phyloP scores from a whole-genome alignment of 2,113 vertebrate genomes.

The Xenopus borealis region DNA sequence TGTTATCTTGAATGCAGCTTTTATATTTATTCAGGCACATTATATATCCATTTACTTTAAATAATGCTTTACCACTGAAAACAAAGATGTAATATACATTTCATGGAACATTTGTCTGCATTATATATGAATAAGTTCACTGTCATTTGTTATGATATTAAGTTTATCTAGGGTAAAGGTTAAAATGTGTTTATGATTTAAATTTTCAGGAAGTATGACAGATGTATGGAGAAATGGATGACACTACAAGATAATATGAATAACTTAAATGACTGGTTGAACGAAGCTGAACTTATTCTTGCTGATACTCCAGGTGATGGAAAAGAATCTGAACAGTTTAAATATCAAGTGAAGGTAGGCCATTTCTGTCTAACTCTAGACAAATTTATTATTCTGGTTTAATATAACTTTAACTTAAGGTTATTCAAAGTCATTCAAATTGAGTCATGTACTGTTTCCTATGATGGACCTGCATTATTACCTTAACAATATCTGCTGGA shows the following conservation, averaged over 20 bases:
- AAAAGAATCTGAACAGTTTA: constrained; percentile 64
- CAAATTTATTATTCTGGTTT: too few species aligned
- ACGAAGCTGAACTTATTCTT: constrained; percentile 76
- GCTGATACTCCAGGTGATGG: constrained; percentile 69
- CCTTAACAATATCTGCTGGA: background rate
- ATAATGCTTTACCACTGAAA: too few species aligned
- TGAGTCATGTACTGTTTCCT: background rate
- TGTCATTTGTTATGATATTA: too few species aligned
- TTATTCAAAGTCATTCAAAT: too few species aligned
- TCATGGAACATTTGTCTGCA: too few species aligned
- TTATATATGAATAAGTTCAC: too few species aligned
- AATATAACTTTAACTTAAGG: too few species aligned
- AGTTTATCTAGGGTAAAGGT: too few species aligned
- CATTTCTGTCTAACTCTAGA: background rate
- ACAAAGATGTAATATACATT: too few species aligned
- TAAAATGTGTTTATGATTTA: background rate
- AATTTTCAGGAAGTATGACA: constrained; percentile 76
- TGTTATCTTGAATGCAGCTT: too few species aligned
- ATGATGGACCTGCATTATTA: background rate
- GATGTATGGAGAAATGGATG: constrained; percentile 78
- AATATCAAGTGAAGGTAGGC: constrained; percentile 82
- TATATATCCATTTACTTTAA: too few species aligned
- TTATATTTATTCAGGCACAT: too few species aligned
- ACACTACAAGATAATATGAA: constrained; percentile 78
- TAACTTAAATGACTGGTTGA: constrained; percentile 77